Evolutionary conservation across 2,888 invertebrate species (phyloP), one percentile per base, ranked within the genome.

Genomic region (Brachylomia viminalis): DNA sequence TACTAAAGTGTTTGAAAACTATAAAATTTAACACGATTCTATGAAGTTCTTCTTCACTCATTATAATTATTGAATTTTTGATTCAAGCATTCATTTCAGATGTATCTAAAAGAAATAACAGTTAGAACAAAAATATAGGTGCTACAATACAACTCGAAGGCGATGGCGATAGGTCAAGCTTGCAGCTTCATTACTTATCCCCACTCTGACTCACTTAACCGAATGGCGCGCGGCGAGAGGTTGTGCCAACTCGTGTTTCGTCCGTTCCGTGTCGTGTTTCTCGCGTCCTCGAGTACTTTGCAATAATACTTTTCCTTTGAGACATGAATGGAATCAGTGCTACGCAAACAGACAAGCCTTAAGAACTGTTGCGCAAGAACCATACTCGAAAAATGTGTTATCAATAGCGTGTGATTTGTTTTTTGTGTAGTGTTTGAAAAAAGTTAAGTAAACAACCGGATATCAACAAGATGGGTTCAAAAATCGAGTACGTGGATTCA

Each of bases 401-500:
- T 79, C 86, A 89, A 83, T 91, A 91, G 89, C 79, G 82, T 81
- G 90, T 88, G 87, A 83, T 85, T 85, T 82, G 86, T 85, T 86
- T 84, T 82, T 74, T 74, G 82, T 83, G 82, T 83, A 84, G 89
- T 88, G 88, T 85, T 87, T 79, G 61, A 79, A 88, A 84, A 90
- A 90, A 90, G 85, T 90, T 87, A 89, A 90, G 91, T 91, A 92
- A 91, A 90, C 89, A 92, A 90, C 91, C 92, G 91, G 91, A 93
- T 91, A 92, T 86, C 91, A 91, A 95, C 91, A 91, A 95, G 91
- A 98, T 98, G 98, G 98, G 98, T 91, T 98, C 98, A 82, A 99
- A 98, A 97, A 98, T 99, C 93, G 98, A 99, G 93, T 99, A 99
- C 97, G 98, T 98, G 90, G 98, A 99, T 95, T 98, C 98, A 88